Percentiles rank a stretch among this genome's conserved stretches.
phyloP scores from a whole-genome alignment of 1,140 invertebrate genomes.

The Drosophila takahashii region DNA sequence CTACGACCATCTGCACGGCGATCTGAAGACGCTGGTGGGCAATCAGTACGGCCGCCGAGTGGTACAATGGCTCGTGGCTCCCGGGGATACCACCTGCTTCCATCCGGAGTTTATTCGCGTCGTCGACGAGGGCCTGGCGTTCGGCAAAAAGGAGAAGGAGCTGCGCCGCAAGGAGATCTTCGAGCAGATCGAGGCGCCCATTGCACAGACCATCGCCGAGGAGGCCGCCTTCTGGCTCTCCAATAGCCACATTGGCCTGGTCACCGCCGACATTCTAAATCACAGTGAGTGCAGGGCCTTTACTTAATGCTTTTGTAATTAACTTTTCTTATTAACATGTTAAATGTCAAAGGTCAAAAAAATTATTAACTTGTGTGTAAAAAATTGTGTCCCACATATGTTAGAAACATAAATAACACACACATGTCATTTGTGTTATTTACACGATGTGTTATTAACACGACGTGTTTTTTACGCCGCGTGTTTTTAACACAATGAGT shows the following conservation, averaged over 20 bases:
- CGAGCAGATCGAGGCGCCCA: constrained; percentile 87
- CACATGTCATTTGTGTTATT: too few relatives aligned
- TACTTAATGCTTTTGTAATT: too few relatives aligned
- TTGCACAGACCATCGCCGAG: constrained; percentile 88
- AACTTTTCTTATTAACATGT: too few relatives aligned
- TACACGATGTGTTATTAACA: too few relatives aligned
- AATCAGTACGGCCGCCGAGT: constrained; percentile 91
- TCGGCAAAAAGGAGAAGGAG: constrained; percentile 92
- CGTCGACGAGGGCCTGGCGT: constrained; percentile 90
- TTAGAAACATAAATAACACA: too few relatives aligned
- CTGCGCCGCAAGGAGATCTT: constrained; percentile 91
- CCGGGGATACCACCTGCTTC: constrained; percentile 90
- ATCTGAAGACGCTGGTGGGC: constrained; percentile 89
- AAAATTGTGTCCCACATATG: too few relatives aligned
- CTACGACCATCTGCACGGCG: constrained; percentile 90
- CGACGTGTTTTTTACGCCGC: too few relatives aligned
- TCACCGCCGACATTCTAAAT: constrained; percentile 90
- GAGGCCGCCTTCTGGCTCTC: constrained; percentile 89
- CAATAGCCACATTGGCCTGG: constrained; percentile 88
- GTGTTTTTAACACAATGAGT: too few relatives aligned
- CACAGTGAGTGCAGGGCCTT: constrained; percentile 81
- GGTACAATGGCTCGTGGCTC: constrained; percentile 93
- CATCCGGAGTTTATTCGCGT: constrained; percentile 90
- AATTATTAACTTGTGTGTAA: too few relatives aligned
- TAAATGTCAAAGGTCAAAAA: too few relatives aligned